Evolutionary conservation across 2,113 vertebrate species (phyloP).

Genomic region (Egretta garzetta): DNA sequence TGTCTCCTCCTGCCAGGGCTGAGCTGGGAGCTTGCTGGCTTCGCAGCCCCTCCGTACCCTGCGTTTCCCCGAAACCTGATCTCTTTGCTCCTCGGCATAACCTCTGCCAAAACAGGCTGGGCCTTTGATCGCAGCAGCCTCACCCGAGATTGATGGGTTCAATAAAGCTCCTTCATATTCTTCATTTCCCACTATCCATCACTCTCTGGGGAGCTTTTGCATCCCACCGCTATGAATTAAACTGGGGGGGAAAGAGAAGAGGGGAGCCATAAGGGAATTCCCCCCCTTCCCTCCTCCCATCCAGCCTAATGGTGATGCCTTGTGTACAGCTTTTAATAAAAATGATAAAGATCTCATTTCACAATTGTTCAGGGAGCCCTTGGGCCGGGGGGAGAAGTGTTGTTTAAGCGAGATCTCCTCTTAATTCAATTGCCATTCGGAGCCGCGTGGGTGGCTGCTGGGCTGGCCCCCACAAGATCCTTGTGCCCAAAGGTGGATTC

Average conservation of each 20-base stretch:
- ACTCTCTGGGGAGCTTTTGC: constrained; percentile 47
- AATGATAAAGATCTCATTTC: not conserved
- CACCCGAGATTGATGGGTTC: constrained; percentile 39
- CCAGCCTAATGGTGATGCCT: not conserved
- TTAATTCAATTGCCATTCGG: not conserved
- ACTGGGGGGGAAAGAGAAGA: not conserved
- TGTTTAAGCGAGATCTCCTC: not conserved
- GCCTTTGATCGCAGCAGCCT: constrained; percentile 60
- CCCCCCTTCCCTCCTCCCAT: not conserved
- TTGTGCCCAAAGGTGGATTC: not conserved
- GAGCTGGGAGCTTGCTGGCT: not conserved
- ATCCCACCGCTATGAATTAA: constrained; percentile 28
- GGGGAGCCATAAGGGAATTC: not conserved
- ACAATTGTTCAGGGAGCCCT: constrained; percentile 12
- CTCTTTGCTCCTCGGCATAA: constrained; percentile 61
- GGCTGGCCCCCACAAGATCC: not conserved
- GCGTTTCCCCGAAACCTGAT: constrained; percentile 72
- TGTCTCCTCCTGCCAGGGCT: not conserved
- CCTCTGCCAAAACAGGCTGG: constrained; percentile 11
- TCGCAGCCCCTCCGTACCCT: not conserved
- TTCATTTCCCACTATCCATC: constrained; percentile 69
- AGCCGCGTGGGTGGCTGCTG: not conserved
- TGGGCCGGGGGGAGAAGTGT: not conserved
- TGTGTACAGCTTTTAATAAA: constrained; percentile 55
- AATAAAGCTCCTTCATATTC: constrained; percentile 51